Evolutionary conservation across 2,797 vertebrate genomes (phyloP).

Genomic region (Mormyrops boulengeri): DNA sequence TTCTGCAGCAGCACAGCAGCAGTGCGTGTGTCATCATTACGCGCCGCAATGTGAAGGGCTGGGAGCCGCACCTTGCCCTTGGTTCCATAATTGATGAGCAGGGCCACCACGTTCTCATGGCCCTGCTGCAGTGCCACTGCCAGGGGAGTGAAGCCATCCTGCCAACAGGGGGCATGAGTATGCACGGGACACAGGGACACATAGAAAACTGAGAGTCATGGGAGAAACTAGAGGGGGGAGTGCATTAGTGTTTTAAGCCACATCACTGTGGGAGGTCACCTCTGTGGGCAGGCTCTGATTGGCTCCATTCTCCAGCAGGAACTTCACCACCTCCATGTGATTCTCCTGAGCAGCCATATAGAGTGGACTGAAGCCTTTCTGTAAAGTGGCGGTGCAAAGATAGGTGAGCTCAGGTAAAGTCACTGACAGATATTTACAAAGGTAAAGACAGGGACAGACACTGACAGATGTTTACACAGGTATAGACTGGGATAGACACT

Average conservation of each 20-base stretch:
- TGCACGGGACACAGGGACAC: neutral
- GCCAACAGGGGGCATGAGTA: conserved; percentile 18
- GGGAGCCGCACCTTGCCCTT: conserved; percentile 81
- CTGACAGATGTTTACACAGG: neutral
- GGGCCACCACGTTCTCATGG: conserved; percentile 78
- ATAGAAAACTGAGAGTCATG: neutral
- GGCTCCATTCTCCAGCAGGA: conserved; percentile 93
- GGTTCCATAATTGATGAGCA: conserved; percentile 79
- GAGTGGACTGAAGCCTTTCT: conserved; percentile 97
- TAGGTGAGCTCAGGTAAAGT: neutral
- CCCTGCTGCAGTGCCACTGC: conserved; percentile 83
- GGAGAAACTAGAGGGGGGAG: conserved; percentile 33
- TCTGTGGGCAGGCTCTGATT: conserved; percentile 95
- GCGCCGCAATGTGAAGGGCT: conserved; percentile 78
- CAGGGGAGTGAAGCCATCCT: conserved; percentile 90
- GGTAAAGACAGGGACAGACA: conserved; percentile 7
- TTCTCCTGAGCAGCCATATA: conserved; percentile 99
- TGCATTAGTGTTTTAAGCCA: neutral
- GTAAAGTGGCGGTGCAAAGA: conserved; percentile 51
- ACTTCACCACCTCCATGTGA: conserved; percentile 96
- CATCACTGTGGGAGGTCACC: conserved; percentile 56
- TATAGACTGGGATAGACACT: neutral
- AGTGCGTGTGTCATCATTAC: conserved; percentile 78
- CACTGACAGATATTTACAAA: neutral
- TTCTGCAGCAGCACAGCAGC: conserved; percentile 80